Base-by-base conservation (phyloP, 2,888 invertebrate species). In the Volucella zonaria region DNA sequence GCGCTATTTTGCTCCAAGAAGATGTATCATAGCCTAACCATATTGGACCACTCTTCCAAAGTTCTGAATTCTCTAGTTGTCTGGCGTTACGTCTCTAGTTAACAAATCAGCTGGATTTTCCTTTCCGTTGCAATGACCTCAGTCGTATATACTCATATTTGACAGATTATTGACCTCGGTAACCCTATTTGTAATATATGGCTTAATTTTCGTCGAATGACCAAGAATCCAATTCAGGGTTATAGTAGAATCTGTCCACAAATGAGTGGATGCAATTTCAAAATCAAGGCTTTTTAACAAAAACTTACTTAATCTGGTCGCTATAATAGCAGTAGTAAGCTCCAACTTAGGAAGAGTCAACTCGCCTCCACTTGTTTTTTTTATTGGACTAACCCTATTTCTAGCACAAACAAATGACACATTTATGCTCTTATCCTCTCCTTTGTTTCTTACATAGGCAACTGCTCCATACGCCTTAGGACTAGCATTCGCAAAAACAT, bases 391-490 rank as follows among this genome's bases (percentile, higher is more conserved):
- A 3, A 78, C 18, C 58, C 82, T 49, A 14, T 54, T 67, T 12
- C 77, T 82, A 31, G 82, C 77, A 61, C 68, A 78, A 14, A 78
- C 52, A 18, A 67, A 77, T 11, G 23, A 54, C 8, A 71, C 82
- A 12, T 9, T 52, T 42, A 82, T 42, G 10, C 23, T 40, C 3
- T 67, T 64, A 14, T 45, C 66, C 23, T 14, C 14, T 61, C 62
- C 14, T 42, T 49, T 15, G 6, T 75, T 47, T 38, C 79, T 64
- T 11, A 82, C 14, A 61, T 73, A 86, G 23, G 82, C 71, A 11
- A 82, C 80, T 9, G 68, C 80, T 47, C 80, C 80, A 66, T 80
- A 86, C 10, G 86, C 86, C 47, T 54, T 51, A 18, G 77, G 82
- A 52, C 82, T 86, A 12, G 23, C 1, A 23, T 23, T 3, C 2